Percentiles rank a stretch among this genome's conserved stretches.
Conservation (phyloP, 1,140 invertebrate genomes). For the Bombus breviceps region DNA sequence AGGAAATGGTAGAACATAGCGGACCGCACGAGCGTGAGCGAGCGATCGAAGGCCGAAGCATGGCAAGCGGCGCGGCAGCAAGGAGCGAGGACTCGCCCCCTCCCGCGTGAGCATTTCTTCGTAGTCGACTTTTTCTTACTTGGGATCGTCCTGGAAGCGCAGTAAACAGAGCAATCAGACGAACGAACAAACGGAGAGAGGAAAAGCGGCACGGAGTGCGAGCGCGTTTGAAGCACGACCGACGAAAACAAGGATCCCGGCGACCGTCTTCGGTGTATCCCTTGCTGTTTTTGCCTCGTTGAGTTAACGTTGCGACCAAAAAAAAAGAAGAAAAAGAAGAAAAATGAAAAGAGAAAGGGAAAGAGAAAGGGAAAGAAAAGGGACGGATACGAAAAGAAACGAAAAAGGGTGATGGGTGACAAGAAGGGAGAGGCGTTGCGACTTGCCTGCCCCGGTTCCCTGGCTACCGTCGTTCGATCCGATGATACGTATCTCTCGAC, state of each 20-base stretch:
- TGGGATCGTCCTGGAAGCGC: conserved; percentile 21
- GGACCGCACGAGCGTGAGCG: neutral
- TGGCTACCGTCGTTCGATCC: conserved; percentile 65
- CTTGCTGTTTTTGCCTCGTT: conserved; percentile 58
- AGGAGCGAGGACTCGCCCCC: neutral
- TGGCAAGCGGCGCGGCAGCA: neutral
- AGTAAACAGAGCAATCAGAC: conserved; percentile 46
- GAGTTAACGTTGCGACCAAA: conserved; percentile 53
- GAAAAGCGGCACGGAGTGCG: neutral
- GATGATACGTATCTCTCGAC: conserved; percentile 62
- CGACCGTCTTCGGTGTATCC: conserved; percentile 35
- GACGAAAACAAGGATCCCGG: conserved; percentile 61
- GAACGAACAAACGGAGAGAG: neutral
- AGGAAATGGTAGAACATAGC: neutral
- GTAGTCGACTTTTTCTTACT: conserved; percentile 24
- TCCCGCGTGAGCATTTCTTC: neutral
- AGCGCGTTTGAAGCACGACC: conserved; percentile 31
- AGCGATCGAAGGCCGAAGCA: neutral
- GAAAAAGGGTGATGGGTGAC: conserved; percentile 6
- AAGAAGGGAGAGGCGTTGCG: conserved; percentile 46
- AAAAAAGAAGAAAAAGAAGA: neutral
- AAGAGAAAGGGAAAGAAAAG: conserved; percentile 25
- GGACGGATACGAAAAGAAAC: neutral
- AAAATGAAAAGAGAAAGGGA: conserved; percentile 12
- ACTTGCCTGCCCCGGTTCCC: conserved; percentile 61